phyloP scores from a whole-genome alignment of 1,140 invertebrate species.

The Hormaphis cornu region DNA sequence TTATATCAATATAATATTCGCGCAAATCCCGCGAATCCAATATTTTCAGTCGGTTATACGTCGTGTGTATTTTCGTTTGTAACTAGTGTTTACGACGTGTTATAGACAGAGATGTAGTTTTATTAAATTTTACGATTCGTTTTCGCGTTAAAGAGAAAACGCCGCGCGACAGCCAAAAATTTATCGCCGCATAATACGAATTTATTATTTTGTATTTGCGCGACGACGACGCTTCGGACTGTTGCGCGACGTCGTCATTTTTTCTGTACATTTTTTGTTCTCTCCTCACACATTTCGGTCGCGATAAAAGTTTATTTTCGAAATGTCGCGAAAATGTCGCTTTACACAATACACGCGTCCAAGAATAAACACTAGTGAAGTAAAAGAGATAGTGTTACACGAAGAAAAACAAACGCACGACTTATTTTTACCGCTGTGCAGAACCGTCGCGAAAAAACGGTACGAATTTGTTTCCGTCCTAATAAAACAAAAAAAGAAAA shows the following conservation, averaged over 20 bases:
- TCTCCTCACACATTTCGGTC: background rate
- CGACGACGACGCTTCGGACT: background rate
- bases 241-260: background rate
- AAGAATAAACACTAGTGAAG: conserved; percentile 4
- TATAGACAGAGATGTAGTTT: too few species aligned
- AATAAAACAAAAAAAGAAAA: too few species aligned
- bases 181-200: background rate
- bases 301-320: conserved; percentile 7
- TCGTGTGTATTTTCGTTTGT: background rate
- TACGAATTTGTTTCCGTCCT: too few species aligned
- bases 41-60: background rate
- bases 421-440: background rate
- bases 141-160: background rate
- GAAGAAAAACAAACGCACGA: background rate
- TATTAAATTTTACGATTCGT: background rate
- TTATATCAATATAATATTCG: background rate
- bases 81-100: background rate
- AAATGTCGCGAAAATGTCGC: background rate
- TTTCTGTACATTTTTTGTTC: background rate
- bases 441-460: background rate
- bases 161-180: background rate
- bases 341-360: background rate
- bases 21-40: background rate
- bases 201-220: background rate
- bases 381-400: background rate